Conservation (phyloP, 2,113 vertebrate species). For the Pomatorhinus ruficollis region DNA sequence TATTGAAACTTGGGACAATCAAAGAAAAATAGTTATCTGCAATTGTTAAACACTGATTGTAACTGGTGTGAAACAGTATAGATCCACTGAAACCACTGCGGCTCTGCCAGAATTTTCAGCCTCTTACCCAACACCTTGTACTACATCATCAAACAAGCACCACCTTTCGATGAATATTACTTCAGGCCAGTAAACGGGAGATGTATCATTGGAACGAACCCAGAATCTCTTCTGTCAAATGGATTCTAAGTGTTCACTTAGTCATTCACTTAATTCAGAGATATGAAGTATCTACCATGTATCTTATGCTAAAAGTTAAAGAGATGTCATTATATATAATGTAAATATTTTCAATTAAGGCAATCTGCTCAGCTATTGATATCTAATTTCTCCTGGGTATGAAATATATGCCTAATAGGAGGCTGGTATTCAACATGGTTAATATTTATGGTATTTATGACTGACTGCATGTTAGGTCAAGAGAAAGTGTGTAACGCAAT, state of each 20-base stretch:
- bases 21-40: neutral
- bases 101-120: neutral
- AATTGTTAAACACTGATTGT: neutral
- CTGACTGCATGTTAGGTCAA: neutral
- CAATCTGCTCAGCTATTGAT: neutral
- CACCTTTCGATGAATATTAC: neutral
- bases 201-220: rapidly evolving
- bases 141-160: neutral
- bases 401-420: neutral
- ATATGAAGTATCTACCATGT: neutral
- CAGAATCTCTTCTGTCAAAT: neutral
- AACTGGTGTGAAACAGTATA: neutral
- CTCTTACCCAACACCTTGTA: neutral
- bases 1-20: neutral
- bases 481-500: neutral
- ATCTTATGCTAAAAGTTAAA: neutral
- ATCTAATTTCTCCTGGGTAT: neutral
- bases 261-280: neutral
- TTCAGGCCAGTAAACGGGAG: neutral
- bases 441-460: neutral
- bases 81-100: neutral
- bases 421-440: neutral
- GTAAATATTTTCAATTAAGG: neutral
- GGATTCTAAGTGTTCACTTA: neutral
- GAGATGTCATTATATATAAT: neutral